Evolutionary conservation across 2,888 invertebrate genomes (phyloP).

Genomic region (Philereme vetulata): DNA sequence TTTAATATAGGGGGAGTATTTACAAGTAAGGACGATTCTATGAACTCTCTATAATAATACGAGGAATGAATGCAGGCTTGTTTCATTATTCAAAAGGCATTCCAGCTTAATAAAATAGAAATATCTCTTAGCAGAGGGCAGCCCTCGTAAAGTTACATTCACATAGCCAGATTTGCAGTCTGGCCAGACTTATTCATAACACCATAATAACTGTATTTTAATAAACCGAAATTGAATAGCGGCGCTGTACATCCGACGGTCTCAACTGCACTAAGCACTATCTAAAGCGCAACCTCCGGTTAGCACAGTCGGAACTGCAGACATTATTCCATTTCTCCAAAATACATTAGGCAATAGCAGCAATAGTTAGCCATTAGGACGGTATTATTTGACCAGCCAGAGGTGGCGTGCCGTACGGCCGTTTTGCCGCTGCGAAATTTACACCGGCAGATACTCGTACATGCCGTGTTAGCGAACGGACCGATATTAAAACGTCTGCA

Average conservation of each 20-base stretch:
- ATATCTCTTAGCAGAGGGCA: slow-evolving; percentile 24
- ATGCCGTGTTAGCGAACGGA: slow-evolving; percentile 64
- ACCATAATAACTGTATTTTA: slow-evolving; percentile 55
- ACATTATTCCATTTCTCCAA: slow-evolving; percentile 73
- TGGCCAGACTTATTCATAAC: slow-evolving; percentile 42
- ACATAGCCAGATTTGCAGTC: slow-evolving; percentile 29
- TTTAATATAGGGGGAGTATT: too few relatives aligned
- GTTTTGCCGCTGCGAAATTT: slow-evolving; percentile 73
- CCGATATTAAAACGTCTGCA: slow-evolving; percentile 79
- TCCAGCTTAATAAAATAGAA: slow-evolving; percentile 25
- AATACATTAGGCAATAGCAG: slow-evolving; percentile 74
- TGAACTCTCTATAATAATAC: neutral
- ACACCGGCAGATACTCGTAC: slow-evolving; percentile 64
- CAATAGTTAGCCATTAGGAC: slow-evolving; percentile 73
- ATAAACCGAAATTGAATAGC: slow-evolving; percentile 69
- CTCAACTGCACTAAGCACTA: slow-evolving; percentile 60
- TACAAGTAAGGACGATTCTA: too few relatives aligned
- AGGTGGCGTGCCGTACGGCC: slow-evolving; percentile 75
- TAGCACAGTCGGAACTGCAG: slow-evolving; percentile 52
- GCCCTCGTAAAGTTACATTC: slow-evolving; percentile 28
- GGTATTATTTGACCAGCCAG: slow-evolving; percentile 79
- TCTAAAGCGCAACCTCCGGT: slow-evolving; percentile 69
- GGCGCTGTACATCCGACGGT: slow-evolving; percentile 53
- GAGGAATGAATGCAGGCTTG: slow-evolving; percentile 17
- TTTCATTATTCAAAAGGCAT: slow-evolving; percentile 27